phyloP scores from a whole-genome alignment of 2,113 vertebrate genomes.

The Cavia aperea region DNA sequence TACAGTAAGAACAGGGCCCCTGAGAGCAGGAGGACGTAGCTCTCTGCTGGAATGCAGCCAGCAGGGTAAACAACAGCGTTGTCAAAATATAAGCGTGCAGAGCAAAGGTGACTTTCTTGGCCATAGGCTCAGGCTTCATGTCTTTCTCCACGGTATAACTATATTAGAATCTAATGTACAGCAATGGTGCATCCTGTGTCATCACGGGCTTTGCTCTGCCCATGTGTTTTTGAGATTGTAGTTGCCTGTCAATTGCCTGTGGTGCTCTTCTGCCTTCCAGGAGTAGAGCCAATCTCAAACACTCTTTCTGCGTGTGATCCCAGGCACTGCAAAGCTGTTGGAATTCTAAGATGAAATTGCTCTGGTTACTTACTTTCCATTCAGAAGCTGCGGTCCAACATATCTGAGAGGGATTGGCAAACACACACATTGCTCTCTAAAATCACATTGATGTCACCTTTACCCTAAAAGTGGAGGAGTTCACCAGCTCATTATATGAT shows the following conservation, averaged over 20 bases:
- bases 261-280: not conserved
- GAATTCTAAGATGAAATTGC: not conserved
- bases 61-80: too few relatives aligned
- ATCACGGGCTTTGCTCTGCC: too few relatives aligned
- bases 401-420: not conserved
- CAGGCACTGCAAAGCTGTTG: not conserved
- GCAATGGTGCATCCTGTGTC: not conserved
- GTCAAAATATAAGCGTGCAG: not conserved
- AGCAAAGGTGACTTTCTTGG: not conserved
- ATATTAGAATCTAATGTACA: not conserved
- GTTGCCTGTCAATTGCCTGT: not conserved
- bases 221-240: not conserved
- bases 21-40: not conserved
- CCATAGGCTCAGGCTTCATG: too few relatives aligned
- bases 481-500: not conserved
- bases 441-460: rapidly evolving
- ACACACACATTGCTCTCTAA: not conserved
- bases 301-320: not conserved
- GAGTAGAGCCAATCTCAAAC: not conserved
- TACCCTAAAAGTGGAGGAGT: not conserved
- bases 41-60: not conserved
- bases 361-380: rapidly evolving
- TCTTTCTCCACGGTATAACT: not conserved
- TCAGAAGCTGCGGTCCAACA: not conserved
- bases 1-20: rapidly evolving